Percentiles rank a stretch among this genome's conserved stretches.
These are phyloP conservation scores for Gymnocheta viridis DNA, from an alignment of 2,888 invertebrate species.

Conservation along the genomic window DNA sequence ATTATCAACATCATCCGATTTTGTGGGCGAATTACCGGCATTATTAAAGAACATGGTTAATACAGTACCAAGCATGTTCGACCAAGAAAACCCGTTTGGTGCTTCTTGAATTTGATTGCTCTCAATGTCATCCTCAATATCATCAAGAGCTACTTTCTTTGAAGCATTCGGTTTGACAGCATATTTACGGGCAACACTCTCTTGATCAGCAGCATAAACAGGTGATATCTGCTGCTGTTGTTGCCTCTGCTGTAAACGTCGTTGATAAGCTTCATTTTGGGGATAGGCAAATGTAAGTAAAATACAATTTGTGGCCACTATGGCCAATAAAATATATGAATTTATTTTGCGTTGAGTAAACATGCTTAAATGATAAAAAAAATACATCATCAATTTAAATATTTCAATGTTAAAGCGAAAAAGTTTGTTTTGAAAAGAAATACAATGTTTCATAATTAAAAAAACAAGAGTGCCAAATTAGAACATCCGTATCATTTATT, in stretches of 20 bases:
- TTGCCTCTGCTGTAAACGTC: conserved; percentile 70
- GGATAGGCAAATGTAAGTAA: conserved; percentile 88
- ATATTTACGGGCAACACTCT: conserved; percentile 85
- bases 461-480: too few species aligned
- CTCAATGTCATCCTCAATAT: conserved; percentile 89
- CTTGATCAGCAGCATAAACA: conserved; percentile 72
- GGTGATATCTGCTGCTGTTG: conserved; percentile 73
- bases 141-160: conserved; percentile 92
- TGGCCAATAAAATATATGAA: conserved; percentile 87
- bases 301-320: conserved; percentile 86
- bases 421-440: too few species aligned
- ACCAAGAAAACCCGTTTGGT: conserved; percentile 92
- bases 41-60: conserved; percentile 94
- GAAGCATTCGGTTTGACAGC: conserved; percentile 94
- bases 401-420: too few species aligned
- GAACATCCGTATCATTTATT: too few species aligned
- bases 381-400: neutral
- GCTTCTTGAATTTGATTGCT: conserved; percentile 89
- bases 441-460: too few species aligned
- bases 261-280: conserved; percentile 81
- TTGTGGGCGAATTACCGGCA: conserved; percentile 85
- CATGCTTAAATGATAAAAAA: conserved; percentile 82
- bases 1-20: conserved; percentile 89
- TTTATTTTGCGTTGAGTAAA: conserved; percentile 85
- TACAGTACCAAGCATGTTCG: conserved; percentile 91